Evolutionary conservation across 2,113 vertebrate genomes (phyloP), one percentile per base, ranked within the genome.

Genomic region (Notiomystis cincta): DNA sequence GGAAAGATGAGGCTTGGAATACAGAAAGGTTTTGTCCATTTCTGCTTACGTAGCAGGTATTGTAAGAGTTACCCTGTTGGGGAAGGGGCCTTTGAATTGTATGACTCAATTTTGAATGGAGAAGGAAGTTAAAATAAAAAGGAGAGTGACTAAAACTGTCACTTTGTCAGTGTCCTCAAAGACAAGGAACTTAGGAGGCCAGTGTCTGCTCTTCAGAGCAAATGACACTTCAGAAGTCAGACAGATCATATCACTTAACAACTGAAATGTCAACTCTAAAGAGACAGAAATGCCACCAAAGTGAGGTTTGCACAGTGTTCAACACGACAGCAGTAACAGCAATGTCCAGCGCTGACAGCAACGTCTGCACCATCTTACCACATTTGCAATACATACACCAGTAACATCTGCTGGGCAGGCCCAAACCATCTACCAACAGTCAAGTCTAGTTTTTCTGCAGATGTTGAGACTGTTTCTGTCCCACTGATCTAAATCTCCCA

Each of bases 191-290:
- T 6, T 50, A 33, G 21, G 42, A 81, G 44, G 40, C 28, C 5
- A 5, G 21, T 7, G 37, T 28, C 33, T 54, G 42, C 45, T 54
- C 3, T 4, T 75, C 47, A 58, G 50, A 92, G 42, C 64, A 85
- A 91, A 73, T 11, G 3, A 38, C 21, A 35, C 30, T 35, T 30
- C 35, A 42, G 37, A 90, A 79, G 67, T 56, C 87, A 65, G 78
- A 28, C 23, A 79, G 45, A 58, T 40, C 4, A 2, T 14, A 24
- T 11, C 24, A 35, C 16, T 66, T 77, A 61, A 60, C 45, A 71
- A n/a, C 31, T 27, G 42, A 92, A 87, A 87, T 20, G 25, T 35
- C 66, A 72, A 22, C 38, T 89, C 79, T 38, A 67, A 84, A 90
- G 54, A 30, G 25, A 51, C 25, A 73, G 47, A 78, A 62, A 77